Evolutionary conservation across 2,113 vertebrate species (phyloP).

Genomic region (Dunckerocampus dactyliophorus): DNA sequence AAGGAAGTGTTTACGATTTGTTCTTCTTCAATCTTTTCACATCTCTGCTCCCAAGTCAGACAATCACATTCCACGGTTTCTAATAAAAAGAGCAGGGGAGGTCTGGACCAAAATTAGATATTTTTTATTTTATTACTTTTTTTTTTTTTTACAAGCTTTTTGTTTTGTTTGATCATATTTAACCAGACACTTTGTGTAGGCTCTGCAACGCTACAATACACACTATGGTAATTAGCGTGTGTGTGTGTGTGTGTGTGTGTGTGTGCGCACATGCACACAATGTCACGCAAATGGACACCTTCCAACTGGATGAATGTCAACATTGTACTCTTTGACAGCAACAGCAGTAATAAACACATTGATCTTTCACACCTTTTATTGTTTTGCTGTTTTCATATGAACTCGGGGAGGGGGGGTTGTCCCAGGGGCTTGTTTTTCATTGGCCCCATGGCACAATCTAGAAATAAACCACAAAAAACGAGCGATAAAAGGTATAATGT

Average conservation of each 20-base stretch:
- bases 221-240: constrained; percentile 26
- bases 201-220: constrained; percentile 70
- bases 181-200: constrained; percentile 68
- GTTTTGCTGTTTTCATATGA: too few relatives aligned
- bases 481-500: too few relatives aligned
- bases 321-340: too few relatives aligned
- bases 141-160: constrained; percentile 43
- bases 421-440: too few relatives aligned
- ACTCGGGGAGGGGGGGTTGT: too few relatives aligned
- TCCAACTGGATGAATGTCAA: constrained; percentile 73
- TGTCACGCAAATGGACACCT: constrained; percentile 75
- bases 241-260: constrained; percentile 75
- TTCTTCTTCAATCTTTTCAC: constrained; percentile 51
- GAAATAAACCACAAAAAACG: too few relatives aligned
- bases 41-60: constrained; percentile 59
- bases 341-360: too few relatives aligned
- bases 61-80: constrained; percentile 68
- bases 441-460: too few relatives aligned
- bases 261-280: constrained; percentile 76
- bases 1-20: constrained; percentile 10
- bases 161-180: constrained; percentile 70
- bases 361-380: too few relatives aligned
- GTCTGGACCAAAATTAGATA: constrained; percentile 53
- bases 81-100: constrained; percentile 52
- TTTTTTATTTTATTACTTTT: constrained; percentile 25